These are phyloP conservation scores for Poeciliopsis infans DNA, from an alignment of 2,797 vertebrate species.

Conservation along the genomic window DNA sequence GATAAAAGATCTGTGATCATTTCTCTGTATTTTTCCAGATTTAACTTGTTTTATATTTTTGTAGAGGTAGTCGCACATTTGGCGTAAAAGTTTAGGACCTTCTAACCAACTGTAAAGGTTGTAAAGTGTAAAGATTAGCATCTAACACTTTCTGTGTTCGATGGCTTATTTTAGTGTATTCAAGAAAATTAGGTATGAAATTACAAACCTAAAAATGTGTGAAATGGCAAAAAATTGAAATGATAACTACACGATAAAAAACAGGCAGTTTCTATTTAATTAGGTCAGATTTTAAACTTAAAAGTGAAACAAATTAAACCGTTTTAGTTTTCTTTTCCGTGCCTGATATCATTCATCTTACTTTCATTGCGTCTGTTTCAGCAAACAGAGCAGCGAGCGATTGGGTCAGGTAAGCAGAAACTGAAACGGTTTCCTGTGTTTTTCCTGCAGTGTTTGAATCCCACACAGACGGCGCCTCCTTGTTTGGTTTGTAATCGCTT, in stretches of 20 bases:
- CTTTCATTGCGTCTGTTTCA: not conserved
- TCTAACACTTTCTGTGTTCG: no score
- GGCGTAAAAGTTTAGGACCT: no score
- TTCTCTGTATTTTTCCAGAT: no score
- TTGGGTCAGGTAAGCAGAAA: not conserved
- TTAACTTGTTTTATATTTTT: no score
- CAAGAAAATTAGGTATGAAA: not conserved
- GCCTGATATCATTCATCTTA: not conserved
- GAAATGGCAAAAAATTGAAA: not conserved
- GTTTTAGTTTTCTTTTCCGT: not conserved
- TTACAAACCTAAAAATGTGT: not conserved
- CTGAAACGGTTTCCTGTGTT: not conserved
- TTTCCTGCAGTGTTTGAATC: not conserved
- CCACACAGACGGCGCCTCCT: not conserved
- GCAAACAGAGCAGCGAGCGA: no score
- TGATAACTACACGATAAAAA: not conserved
- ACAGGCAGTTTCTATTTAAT: not conserved
- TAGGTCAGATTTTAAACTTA: not conserved
- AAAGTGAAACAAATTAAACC: not conserved
- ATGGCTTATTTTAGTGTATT: not conserved
- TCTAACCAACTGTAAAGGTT: no score
- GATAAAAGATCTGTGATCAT: no score
- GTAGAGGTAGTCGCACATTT: no score
- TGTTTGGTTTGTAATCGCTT: conserved; percentile 7
- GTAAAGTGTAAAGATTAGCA: no score